Base-by-base conservation (phyloP, 1,140 invertebrate species). In the Lordiphosa collinella region DNA sequence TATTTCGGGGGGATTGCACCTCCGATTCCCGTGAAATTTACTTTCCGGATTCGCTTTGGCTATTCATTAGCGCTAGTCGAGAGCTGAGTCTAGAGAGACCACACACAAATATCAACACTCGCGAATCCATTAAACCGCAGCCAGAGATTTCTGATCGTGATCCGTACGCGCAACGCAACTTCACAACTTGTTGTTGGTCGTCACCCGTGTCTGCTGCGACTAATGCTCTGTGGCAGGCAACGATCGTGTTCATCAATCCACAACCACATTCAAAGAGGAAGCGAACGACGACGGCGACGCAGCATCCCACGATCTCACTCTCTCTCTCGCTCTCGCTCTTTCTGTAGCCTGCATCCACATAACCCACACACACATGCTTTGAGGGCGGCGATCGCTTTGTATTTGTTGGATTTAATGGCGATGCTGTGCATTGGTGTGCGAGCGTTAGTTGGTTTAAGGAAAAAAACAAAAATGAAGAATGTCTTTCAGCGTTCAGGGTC, bases 171-270 rank as follows among this genome's bases (percentile, higher is more conserved):
- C 49, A 31, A 69, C 67, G 25, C 25, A 72, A 72, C 71, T 56
- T 52, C 52, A 65, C 72, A 80, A 80, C 75, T 86, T 74, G 80
- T 86, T 85, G 79, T 82, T 86, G 75, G 67, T 86, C 82, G 68
- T 84, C 79, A 86, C 74, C 80, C 82, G 82, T 86, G 65, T 71
- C 75, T 76, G 75, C 75, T 86, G 80, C 80, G 82, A 86, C 82
- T 86, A 86, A 86, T 72, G 68, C 61, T 59, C 57, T 32, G 25
- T 29, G 32, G 57, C 51, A 62, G 49, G 54, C 72, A 50, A 22
- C 57, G 49, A 60, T 61, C 49, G 34, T 34, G 51, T 59, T 80
- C 78, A 76, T 54, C 67, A 71, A 56, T 22, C 44, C 53, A 56
- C 44, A 46, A 10, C 54, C 18, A 12, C 31, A 43, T 54, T 25